Conservation (phyloP, 2,113 vertebrate species). For the Microcebus murinus region DNA sequence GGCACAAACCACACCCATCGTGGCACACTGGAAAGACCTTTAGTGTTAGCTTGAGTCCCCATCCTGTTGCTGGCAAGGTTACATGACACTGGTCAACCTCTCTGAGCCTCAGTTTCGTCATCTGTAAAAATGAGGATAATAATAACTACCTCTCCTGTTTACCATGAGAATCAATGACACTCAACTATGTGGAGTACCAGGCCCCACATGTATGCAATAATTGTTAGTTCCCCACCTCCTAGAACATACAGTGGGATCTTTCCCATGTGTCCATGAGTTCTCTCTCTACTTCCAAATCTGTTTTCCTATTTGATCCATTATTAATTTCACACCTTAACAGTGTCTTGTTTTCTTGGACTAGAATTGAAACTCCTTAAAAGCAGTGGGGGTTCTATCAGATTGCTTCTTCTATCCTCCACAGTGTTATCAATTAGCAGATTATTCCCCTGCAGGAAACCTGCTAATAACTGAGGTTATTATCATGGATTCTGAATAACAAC, state of each 20-base stretch:
- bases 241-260: background rate
- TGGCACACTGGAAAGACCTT: background rate
- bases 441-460: background rate
- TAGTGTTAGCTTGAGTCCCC: background rate
- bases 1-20: background rate
- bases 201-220: background rate
- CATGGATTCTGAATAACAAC: background rate
- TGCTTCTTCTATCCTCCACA: background rate
- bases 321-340: background rate
- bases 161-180: background rate
- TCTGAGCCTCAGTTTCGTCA: background rate
- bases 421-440: background rate
- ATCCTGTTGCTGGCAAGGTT: background rate
- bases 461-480: background rate
- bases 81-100: background rate
- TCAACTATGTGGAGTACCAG: background rate
- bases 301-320: background rate
- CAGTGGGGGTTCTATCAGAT: background rate
- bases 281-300: constrained; percentile 8
- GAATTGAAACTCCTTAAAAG: background rate
- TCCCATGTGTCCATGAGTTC: background rate
- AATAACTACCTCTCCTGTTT: background rate
- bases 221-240: background rate
- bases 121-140: background rate
- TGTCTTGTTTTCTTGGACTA: background rate